Percentiles rank a stretch among this genome's conserved stretches.
phyloP scores from a whole-genome alignment of 2,797 vertebrate genomes.

The Coilia nasus region DNA sequence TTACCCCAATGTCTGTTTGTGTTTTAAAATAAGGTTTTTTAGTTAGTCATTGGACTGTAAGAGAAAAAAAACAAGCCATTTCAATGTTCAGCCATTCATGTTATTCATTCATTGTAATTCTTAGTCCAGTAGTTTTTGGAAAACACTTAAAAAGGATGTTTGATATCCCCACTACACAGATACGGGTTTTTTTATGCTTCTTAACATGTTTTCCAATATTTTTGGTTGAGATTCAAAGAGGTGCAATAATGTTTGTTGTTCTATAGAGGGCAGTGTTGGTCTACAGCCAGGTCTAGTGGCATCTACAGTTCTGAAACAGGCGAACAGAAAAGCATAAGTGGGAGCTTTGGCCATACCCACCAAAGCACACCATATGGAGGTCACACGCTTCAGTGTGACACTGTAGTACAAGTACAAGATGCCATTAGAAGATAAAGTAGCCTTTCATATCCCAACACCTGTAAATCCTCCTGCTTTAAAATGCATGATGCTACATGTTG shows the following conservation, averaged over 20 bases:
- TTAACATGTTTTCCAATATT: not conserved
- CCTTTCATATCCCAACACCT: not conserved
- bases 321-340: not conserved
- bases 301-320: not conserved
- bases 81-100: too few relatives aligned
- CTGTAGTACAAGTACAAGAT: not conserved
- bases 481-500: not conserved
- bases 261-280: constrained; percentile 31
- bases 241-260: not conserved
- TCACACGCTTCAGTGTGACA: not conserved
- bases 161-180: not conserved
- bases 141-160: too few relatives aligned
- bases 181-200: not conserved
- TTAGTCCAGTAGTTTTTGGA: too few relatives aligned
- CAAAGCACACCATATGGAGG: not conserved
- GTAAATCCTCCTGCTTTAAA: not conserved
- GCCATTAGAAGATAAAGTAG: not conserved
- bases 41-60: too few relatives aligned
- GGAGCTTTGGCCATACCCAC: not conserved
- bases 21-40: not conserved
- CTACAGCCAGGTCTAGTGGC: not conserved
- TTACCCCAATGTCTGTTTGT: constrained; percentile 42
- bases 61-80: too few relatives aligned
- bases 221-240: not conserved
- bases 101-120: too few relatives aligned